Evolutionary conservation across 2,888 invertebrate genomes (phyloP).

Genomic region (Dione vanillae): DNA sequence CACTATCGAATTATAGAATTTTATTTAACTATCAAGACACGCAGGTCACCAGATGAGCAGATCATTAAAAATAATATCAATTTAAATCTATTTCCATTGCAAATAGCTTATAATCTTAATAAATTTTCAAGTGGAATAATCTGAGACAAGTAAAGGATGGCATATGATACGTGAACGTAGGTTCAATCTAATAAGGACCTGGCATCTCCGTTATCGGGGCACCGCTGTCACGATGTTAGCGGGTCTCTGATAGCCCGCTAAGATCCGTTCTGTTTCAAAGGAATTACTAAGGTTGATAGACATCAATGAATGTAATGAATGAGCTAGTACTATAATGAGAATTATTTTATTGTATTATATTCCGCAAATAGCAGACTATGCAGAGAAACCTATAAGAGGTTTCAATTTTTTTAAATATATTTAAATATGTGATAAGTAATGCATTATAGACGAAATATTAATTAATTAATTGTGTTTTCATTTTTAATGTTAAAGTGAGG

Average conservation of each 20-base stretch:
- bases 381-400: too few relatives aligned
- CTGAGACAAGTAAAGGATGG: conserved; percentile 49
- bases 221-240: conserved; percentile 73
- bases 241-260: conserved; percentile 47
- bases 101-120: conserved; percentile 28
- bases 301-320: conserved; percentile 35
- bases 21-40: background rate
- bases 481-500: too few relatives aligned
- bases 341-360: background rate
- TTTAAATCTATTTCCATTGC: conserved; percentile 16
- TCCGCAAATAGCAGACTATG: too few relatives aligned
- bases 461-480: too few relatives aligned
- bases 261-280: conserved; percentile 27
- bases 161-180: conserved; percentile 62
- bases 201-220: conserved; percentile 77
- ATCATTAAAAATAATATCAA: conserved; percentile 1
- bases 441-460: too few relatives aligned
- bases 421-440: too few relatives aligned
- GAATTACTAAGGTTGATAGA: conserved; percentile 30
- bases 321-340: background rate
- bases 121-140: conserved; percentile 35
- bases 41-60: background rate
- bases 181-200: conserved; percentile 74
- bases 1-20: background rate
- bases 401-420: too few relatives aligned